Conservation (phyloP, 2,113 vertebrate species). For the Sus scrofa region T2T-Sscrofa CM000824.6:73163501-73164000, state of each 20-base stretch:
- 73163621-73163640: background rate
- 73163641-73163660: background rate
- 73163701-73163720: background rate
- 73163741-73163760: background rate
- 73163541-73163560: too few species aligned
- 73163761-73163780: background rate
- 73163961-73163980: too few species aligned
- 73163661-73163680: background rate
- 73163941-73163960: too few species aligned
- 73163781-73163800: conserved; percentile 26
- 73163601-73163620: background rate
- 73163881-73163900: too few species aligned
- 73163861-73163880: background rate
- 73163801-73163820: conserved; percentile 40
- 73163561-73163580: background rate
- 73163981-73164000: too few species aligned
- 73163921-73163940: too few species aligned
- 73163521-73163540: too few species aligned
- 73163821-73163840: background rate
- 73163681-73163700: background rate
- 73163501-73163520: too few species aligned
- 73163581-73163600: background rate
- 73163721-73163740: conserved; percentile 3
- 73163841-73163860: background rate
- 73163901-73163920: too few species aligned